These are phyloP conservation scores for Cervus canadensis DNA, from an alignment of 2,113 vertebrate genomes.

Conservation along the genomic window DNA sequence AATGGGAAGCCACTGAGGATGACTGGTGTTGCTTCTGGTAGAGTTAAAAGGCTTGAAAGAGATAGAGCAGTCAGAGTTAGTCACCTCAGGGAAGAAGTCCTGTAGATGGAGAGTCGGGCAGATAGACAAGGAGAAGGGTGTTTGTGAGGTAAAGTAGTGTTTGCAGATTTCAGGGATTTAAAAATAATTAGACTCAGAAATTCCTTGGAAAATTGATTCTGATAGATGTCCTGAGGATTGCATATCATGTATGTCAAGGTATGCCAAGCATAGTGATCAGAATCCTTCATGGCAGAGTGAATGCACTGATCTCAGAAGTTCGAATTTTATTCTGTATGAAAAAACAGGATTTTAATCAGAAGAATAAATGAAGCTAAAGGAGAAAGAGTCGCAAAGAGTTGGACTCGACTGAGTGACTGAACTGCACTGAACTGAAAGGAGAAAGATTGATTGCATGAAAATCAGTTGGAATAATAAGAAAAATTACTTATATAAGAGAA, in stretches of 20 bases:
- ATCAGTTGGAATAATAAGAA: background rate
- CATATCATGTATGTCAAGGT: background rate
- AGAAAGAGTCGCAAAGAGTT: background rate
- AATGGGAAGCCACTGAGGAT: background rate
- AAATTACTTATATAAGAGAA: background rate
- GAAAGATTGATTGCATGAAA: background rate
- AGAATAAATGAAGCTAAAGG: background rate
- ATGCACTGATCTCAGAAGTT: background rate
- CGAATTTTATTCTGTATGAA: background rate
- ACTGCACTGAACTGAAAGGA: background rate
- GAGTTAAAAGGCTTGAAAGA: background rate
- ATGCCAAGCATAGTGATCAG: background rate
- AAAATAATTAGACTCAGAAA: background rate
- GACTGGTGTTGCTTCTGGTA: background rate
- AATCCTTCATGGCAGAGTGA: background rate
- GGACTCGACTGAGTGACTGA: too few relatives aligned
- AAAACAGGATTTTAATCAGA: background rate
- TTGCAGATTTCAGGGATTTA: background rate
- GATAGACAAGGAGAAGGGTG: background rate
- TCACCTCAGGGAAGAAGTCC: background rate
- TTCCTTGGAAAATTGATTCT: background rate
- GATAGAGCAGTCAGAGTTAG: background rate
- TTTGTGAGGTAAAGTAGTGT: background rate
- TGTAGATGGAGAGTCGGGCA: rapidly evolving
- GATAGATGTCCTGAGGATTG: background rate